Percentiles rank a stretch among this genome's conserved stretches.
These are phyloP conservation scores for Kryptolebias ocellatus DNA, from an alignment of 2,797 vertebrate genomes.

Conservation along the genomic window DNA sequence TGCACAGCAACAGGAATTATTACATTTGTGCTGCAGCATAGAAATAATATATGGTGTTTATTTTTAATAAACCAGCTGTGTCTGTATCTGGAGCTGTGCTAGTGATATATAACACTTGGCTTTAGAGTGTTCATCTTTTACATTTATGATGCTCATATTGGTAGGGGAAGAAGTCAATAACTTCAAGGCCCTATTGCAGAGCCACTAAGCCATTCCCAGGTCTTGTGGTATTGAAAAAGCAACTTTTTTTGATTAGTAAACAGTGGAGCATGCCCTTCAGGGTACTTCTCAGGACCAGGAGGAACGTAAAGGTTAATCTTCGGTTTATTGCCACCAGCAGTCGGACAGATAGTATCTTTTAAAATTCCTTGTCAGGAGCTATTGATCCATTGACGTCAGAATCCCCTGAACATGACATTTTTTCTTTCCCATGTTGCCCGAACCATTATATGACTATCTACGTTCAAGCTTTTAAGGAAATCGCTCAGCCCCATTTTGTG, in stretches of 20 bases:
- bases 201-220: conserved; percentile 66
- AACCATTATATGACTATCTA: conserved; percentile 67
- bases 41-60: conserved; percentile 75
- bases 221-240: conserved; percentile 73
- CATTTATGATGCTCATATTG: conserved; percentile 78
- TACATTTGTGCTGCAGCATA: conserved; percentile 62
- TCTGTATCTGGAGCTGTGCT: conserved; percentile 53
- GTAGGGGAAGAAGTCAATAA: conserved; percentile 78
- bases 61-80: conserved; percentile 78
- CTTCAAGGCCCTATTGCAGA: conserved; percentile 70
- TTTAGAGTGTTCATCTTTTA: conserved; percentile 76
- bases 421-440: conserved; percentile 65
- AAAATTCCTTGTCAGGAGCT: conserved; percentile 76
- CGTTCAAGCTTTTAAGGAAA: conserved; percentile 43
- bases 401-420: conserved; percentile 78
- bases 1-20: conserved; percentile 67
- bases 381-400: conserved; percentile 80
- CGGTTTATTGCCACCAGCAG: conserved; percentile 82
- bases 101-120: conserved; percentile 66
- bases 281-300: conserved; percentile 74
- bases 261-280: conserved; percentile 79
- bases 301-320: conserved; percentile 83
- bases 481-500: conserved; percentile 33
- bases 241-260: conserved; percentile 84
- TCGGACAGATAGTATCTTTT: conserved; percentile 82